These are phyloP conservation scores for Tychaedon coryphoeus DNA, from an alignment of 2,113 vertebrate species.

Conservation along the genomic window DNA sequence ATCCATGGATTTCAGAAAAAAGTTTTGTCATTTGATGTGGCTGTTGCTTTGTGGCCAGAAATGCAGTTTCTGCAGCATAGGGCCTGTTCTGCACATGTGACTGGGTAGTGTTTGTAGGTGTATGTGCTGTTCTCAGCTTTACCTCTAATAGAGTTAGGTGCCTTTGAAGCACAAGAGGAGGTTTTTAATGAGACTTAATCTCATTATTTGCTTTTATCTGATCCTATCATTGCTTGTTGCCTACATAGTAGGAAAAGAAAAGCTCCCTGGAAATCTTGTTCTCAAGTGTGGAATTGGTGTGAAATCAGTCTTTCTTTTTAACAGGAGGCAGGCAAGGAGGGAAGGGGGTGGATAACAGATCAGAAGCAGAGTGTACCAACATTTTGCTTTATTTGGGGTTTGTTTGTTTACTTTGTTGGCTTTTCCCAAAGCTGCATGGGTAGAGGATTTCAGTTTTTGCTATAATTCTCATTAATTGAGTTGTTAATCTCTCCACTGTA, in stretches of 20 bases:
- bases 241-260: neutral
- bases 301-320: neutral
- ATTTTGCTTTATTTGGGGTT: neutral
- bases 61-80: accelerated
- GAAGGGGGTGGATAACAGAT: neutral
- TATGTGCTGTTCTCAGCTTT: neutral
- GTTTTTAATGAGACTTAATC: slow-evolving; percentile 5
- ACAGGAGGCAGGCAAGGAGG: neutral
- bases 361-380: neutral
- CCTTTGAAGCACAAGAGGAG: neutral
- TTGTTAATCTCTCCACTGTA: neutral
- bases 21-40: neutral
- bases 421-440: neutral
- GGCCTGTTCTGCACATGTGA: accelerated
- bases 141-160: neutral
- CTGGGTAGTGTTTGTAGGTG: neutral
- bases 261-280: neutral
- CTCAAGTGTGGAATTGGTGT: neutral
- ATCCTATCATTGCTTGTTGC: neutral
- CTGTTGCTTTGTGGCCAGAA: neutral
- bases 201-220: slow-evolving; percentile 8
- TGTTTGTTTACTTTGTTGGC: neutral
- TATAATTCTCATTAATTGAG: neutral
- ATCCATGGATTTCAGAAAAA: neutral
- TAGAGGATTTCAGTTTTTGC: neutral